These are phyloP conservation scores for Odontothrips loti DNA, from an alignment of 2,888 invertebrate genomes.

Conservation along the genomic window DNA sequence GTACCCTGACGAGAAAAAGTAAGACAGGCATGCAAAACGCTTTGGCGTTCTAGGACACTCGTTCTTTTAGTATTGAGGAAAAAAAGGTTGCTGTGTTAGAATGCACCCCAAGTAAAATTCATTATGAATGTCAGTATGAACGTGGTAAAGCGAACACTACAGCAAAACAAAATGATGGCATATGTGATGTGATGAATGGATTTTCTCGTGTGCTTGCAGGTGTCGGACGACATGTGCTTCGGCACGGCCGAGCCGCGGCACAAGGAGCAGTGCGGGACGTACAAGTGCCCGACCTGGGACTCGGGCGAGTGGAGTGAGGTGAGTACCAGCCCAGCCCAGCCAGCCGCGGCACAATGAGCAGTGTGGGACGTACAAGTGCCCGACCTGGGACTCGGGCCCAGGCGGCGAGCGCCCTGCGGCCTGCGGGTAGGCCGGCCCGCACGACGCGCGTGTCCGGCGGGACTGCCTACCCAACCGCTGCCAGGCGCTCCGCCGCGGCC, in stretches of 20 bases:
- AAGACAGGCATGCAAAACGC: no score
- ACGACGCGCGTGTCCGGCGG: background rate
- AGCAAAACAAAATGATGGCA: background rate
- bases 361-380: background rate
- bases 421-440: background rate
- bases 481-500: background rate
- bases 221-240: constrained; percentile 19
- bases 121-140: no score
- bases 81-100: no score
- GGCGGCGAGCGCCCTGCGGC: background rate
- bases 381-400: constrained; percentile 10
- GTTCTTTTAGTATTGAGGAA: no score
- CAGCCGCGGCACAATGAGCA: no score
- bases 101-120: no score
- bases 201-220: background rate
- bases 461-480: background rate
- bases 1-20: no score
- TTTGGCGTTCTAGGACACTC: no score
- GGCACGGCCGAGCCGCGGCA: background rate
- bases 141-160: background rate
- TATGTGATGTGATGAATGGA: background rate
- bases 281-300: constrained; percentile 6
- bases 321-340: no score
- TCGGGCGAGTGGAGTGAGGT: constrained; percentile 14
- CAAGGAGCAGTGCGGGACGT: constrained; percentile 2